Base-by-base conservation (phyloP, 2,888 invertebrate genomes). In the Fabriciana adippe region DNA sequence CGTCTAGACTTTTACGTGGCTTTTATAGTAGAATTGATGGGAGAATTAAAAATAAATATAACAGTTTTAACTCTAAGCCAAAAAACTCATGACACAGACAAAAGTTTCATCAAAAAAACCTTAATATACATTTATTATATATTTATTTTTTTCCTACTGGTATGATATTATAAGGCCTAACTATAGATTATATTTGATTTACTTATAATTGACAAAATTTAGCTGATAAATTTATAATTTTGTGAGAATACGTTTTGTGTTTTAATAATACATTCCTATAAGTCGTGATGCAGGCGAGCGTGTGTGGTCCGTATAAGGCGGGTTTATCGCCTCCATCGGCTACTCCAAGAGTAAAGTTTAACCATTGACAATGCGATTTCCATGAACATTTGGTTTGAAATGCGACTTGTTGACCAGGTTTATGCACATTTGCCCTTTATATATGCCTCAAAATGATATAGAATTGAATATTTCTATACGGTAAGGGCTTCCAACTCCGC, bases 281-380 rank as follows among this genome's bases (percentile, higher is more conserved):
- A 59, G 63, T 69, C 71, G 69, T 72, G 71, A 67, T 65, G 53
- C 56, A 64, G 62, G 71, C 66, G 67, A 71, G 67, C 71, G 73
- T 73, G 73, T 74, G 73, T 73, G 73, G 73, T 73, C 72, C 73
- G 56, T 74, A 74, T 73, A 74, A 67, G 73, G 73, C 57, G 64
- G 53, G 69, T 69, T 73, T 73, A 74, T 73, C 72, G 70, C 56
- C 63, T 64, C 55, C 63, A 72, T 70, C 70, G 61, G 68, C 73
- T 73, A 73, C 73, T 73, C 68, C 68, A 70, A 68, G 73, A 74
- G 71, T 68, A 69, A 68, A 71, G 66, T 71, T 73, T 71, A 71
- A 69, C 69, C 72, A 68, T 69, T 73, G 72, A 69, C 71, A 72
- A 67, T 68, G 67, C 66, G 66, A 72, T 74, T 74, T 66, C 72